phyloP scores from a whole-genome alignment of 2,113 vertebrate species.

The Prolemur simus region DNA sequence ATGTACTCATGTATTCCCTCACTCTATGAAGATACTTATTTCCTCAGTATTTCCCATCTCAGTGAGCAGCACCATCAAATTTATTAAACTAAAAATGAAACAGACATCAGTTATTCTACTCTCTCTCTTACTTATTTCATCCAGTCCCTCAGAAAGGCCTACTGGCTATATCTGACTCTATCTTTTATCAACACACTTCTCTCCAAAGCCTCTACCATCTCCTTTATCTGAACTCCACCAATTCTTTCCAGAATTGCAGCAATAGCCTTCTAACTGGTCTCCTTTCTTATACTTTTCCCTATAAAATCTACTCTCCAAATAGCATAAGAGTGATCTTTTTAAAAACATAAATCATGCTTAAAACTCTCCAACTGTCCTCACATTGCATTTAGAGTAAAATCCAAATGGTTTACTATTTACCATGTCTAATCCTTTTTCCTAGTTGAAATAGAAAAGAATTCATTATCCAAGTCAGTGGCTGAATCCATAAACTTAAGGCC shows the following conservation, averaged over 20 bases:
- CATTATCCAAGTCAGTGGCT: background rate
- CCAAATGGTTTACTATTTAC: background rate
- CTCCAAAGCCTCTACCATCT: background rate
- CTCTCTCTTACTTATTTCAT: background rate
- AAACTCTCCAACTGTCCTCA: background rate
- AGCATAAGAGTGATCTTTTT: background rate
- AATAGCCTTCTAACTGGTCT: background rate
- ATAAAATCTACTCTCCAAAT: background rate
- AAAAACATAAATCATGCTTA: slow-evolving; percentile 31
- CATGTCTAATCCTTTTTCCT: background rate
- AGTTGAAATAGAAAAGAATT: background rate
- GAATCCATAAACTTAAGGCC: background rate
- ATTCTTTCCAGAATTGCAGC: background rate
- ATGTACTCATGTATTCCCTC: background rate
- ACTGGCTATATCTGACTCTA: background rate
- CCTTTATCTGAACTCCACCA: background rate
- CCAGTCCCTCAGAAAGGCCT: background rate
- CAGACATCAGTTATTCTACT: background rate
- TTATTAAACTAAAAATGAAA: background rate
- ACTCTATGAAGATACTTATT: background rate
- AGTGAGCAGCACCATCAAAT: background rate
- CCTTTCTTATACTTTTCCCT: background rate
- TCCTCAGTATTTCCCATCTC: background rate
- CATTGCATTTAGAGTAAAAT: slow-evolving; percentile 1
- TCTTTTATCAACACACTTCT: background rate